phyloP scores from a whole-genome alignment of 2,888 invertebrate genomes.

The Clitarchus hookeri region DNA sequence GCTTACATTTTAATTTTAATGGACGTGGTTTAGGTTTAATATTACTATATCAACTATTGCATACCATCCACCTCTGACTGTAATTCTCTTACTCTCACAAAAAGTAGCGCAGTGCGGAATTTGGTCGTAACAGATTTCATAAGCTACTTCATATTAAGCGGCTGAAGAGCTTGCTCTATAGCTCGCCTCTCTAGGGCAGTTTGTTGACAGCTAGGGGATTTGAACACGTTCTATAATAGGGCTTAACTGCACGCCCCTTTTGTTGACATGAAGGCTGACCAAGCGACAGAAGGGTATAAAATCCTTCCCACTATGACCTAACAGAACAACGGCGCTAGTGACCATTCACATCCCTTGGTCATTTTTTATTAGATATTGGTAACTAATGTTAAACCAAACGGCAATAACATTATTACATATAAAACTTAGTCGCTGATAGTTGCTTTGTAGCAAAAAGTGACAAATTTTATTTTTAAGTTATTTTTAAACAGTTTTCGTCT shows the following conservation, averaged over 20 bases:
- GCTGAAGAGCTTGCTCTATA: not conserved
- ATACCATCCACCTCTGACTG: no score
- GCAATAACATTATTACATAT: no score
- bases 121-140: not conserved
- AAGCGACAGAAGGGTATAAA: not conserved
- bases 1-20: no score
- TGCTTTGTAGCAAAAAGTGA: no score
- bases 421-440: no score
- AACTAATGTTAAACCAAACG: no score
- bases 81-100: not conserved
- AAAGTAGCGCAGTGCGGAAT: not conserved
- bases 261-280: not conserved
- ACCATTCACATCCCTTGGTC: not conserved
- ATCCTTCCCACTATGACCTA: not conserved
- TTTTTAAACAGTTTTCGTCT: no score
- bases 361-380: not conserved
- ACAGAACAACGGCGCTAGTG: not conserved
- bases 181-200: not conserved
- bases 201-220: not conserved
- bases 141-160: not conserved
- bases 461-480: no score
- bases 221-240: slow-evolving; percentile 2
- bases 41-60: no score
- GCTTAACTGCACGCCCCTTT: not conserved
- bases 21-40: no score